Evolutionary conservation across 2,113 vertebrate genomes (phyloP).

Genomic region (Ovis canadensis): DNA sequence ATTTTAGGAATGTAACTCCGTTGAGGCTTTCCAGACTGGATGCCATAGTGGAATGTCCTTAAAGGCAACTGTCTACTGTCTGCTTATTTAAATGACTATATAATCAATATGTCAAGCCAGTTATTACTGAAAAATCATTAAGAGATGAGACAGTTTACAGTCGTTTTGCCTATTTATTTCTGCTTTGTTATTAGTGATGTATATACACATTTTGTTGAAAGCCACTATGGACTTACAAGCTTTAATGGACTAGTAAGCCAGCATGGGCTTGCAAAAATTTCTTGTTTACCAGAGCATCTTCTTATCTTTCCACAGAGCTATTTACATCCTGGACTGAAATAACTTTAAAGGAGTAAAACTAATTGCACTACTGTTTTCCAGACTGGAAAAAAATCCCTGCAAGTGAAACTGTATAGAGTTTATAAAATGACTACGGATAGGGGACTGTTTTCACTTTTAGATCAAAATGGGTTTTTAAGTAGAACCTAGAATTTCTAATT

Average conservation of each 20-base stretch:
- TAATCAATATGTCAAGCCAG: constrained; percentile 76
- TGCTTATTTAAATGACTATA: constrained; percentile 80
- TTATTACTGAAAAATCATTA: constrained; percentile 80
- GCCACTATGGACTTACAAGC: constrained; percentile 83
- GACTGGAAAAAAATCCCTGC: constrained; percentile 86
- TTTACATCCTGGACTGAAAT: constrained; percentile 84
- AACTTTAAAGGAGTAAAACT: constrained; percentile 83
- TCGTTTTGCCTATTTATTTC: constrained; percentile 87
- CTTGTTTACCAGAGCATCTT: constrained; percentile 89
- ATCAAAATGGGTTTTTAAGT: constrained; percentile 89
- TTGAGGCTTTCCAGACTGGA: constrained; percentile 81
- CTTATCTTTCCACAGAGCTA: constrained; percentile 86
- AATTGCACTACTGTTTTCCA: constrained; percentile 98
- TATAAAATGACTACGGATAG: constrained; percentile 78
- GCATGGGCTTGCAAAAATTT: constrained; percentile 81
- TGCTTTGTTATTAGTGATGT: constrained; percentile 75
- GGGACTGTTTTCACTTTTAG: constrained; percentile 86
- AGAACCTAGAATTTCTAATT: constrained; percentile 86
- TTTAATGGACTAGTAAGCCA: constrained; percentile 86
- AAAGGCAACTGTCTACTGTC: constrained; percentile 82
- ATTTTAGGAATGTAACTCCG: constrained; percentile 89
- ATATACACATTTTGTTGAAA: constrained; percentile 78
- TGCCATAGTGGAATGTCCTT: constrained; percentile 83
- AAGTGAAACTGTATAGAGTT: constrained; percentile 82
- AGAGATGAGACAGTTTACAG: constrained; percentile 83